Conservation (phyloP, 2,113 vertebrate genomes). For the pig (Sus scrofa) region DNA sequence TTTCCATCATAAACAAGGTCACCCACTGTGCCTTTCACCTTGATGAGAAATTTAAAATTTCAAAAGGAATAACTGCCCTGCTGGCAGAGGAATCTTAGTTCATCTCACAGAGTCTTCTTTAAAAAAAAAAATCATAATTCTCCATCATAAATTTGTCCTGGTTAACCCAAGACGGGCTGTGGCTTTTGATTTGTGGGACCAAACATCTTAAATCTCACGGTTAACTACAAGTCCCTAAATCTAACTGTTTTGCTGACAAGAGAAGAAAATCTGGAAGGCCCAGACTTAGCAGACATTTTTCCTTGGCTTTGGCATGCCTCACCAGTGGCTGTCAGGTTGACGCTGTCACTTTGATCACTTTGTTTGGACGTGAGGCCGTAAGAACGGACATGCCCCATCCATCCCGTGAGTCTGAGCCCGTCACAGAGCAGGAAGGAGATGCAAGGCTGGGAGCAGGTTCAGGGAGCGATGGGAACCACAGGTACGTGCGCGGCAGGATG, state of each 20-base stretch:
- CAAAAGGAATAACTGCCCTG: constrained; percentile 60
- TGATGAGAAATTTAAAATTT: constrained; percentile 63
- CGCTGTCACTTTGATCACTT: background rate
- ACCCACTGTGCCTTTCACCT: constrained; percentile 48
- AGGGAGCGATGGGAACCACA: background rate
- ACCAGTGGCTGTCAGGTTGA: background rate
- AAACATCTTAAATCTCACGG: constrained; percentile 79
- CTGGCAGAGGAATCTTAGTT: constrained; percentile 60
- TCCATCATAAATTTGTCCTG: constrained; percentile 77
- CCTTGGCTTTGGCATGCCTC: background rate
- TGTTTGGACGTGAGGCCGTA: background rate
- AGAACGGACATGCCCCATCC: background rate
- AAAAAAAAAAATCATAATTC: constrained; percentile 43
- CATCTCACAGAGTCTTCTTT: background rate
- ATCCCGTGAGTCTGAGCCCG: background rate
- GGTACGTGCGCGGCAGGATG: rapidly evolving
- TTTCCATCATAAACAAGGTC: constrained; percentile 69
- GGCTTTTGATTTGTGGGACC: constrained; percentile 71
- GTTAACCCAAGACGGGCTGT: constrained; percentile 71
- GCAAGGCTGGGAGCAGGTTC: rapidly evolving
- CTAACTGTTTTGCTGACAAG: constrained; percentile 44
- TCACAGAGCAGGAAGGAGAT: rapidly evolving
- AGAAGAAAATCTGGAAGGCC: background rate
- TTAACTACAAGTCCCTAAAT: constrained; percentile 72
- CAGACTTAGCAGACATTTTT: background rate